Evolutionary conservation across 1,140 invertebrate genomes (phyloP).

Genomic region (Whitmania pigra): DNA sequence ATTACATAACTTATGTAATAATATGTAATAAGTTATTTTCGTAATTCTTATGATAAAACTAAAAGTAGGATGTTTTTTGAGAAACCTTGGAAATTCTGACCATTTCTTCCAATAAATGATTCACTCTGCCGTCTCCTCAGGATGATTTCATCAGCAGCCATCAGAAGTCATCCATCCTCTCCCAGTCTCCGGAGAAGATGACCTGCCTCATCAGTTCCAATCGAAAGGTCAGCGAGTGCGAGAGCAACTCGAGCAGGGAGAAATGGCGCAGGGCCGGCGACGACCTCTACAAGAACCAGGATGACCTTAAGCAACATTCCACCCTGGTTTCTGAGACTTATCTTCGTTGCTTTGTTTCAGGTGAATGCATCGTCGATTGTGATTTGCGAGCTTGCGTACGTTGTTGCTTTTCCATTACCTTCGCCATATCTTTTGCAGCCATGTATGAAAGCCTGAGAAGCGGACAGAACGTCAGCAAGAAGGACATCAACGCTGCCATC

Average conservation of each 20-base stretch:
- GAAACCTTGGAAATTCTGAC: neutral
- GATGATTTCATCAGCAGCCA: conserved; percentile 19
- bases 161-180: conserved; percentile 27
- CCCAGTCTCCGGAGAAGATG: conserved; percentile 25
- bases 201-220: conserved; percentile 24
- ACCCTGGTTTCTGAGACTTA: conserved; percentile 50
- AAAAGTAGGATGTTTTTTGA: neutral
- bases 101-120: neutral
- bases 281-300: conserved; percentile 18
- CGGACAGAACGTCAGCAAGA: conserved; percentile 48
- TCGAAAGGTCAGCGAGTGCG: conserved; percentile 32
- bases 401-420: neutral
- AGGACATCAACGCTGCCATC: conserved; percentile 60
- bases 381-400: conserved; percentile 2
- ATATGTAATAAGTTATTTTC: too few species aligned
- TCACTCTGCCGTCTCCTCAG: conserved; percentile 27
- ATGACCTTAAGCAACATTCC: conserved; percentile 49
- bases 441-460: conserved; percentile 47
- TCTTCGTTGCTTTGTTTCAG: conserved; percentile 56
- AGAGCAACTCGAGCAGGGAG: conserved; percentile 26
- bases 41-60: neutral
- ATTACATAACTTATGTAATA: neutral
- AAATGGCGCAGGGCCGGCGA: conserved; percentile 3
- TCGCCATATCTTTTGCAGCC: conserved; percentile 26
- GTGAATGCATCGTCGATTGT: neutral